Evolutionary conservation across 2,888 invertebrate genomes (phyloP).

Genomic region (Orchestes rusci): DNA sequence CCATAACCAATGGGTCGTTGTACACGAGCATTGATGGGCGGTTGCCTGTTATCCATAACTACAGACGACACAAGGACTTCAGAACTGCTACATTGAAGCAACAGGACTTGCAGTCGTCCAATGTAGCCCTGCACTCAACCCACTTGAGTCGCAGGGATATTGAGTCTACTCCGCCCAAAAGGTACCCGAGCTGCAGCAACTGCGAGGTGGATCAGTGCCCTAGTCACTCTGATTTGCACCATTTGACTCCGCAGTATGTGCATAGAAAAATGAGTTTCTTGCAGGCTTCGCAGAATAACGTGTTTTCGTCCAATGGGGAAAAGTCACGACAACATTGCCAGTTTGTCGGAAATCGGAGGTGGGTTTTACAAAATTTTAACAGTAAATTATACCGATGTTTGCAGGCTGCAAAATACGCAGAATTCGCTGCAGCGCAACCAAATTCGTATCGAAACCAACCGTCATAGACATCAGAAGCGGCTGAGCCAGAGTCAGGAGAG

Average conservation of each 20-base stretch:
- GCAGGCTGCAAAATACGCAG: conserved; percentile 17
- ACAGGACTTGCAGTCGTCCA: conserved; percentile 30
- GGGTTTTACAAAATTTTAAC: not conserved
- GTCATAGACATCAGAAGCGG: conserved; percentile 14
- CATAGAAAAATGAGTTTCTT: conserved; percentile 34
- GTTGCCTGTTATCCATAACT: conserved; percentile 48
- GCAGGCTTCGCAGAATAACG: conserved; percentile 25
- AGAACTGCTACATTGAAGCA: conserved; percentile 29
- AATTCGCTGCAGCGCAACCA: conserved; percentile 16
- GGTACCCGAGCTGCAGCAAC: conserved; percentile 30
- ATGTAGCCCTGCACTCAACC: conserved; percentile 37
- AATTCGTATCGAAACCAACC: conserved; percentile 10
- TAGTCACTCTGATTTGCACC: conserved; percentile 36
- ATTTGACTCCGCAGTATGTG: conserved; percentile 34
- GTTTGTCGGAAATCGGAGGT: conserved; percentile 7
- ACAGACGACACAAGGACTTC: conserved; percentile 41
- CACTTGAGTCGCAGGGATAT: conserved; percentile 33
- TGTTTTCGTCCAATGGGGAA: conserved; percentile 15
- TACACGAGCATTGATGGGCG: conserved; percentile 48
- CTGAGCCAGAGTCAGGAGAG: conserved; percentile 30
- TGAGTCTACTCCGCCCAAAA: conserved; percentile 17
- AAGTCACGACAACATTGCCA: conserved; percentile 3
- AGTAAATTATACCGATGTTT: not conserved
- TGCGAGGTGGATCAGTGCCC: conserved; percentile 34
- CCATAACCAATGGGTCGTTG: conserved; percentile 53